phyloP scores from a whole-genome alignment of 2,888 invertebrate genomes.

The Marasmarcha lunaedactyla region DNA sequence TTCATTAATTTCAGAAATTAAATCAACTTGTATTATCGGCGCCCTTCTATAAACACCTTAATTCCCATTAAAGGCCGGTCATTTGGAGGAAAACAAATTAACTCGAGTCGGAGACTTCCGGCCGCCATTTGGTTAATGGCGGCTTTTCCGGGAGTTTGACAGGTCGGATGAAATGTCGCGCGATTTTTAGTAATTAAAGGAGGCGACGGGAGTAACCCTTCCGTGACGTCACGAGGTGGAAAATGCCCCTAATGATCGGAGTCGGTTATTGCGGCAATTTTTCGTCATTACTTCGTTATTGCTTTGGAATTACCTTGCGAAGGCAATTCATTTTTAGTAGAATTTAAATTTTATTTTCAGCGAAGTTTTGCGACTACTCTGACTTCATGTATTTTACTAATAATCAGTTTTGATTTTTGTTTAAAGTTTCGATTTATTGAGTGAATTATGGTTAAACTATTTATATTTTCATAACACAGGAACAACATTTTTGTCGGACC shows the following conservation, averaged over 20 bases:
- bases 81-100: constrained; percentile 60
- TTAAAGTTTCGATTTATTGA: too few relatives aligned
- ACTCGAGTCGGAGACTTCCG: constrained; percentile 37
- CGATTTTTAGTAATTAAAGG: constrained; percentile 64
- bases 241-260: too few relatives aligned
- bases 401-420: too few relatives aligned
- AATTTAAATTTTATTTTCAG: neutral
- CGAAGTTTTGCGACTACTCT: too few relatives aligned
- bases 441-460: too few relatives aligned
- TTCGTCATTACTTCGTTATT: neutral
- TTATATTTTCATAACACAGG: too few relatives aligned
- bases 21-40: constrained; percentile 45
- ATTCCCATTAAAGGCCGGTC: constrained; percentile 53
- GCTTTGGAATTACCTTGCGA: neutral
- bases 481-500: too few relatives aligned
- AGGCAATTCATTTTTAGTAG: constrained; percentile 1
- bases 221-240: constrained; percentile 9
- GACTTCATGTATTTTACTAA: too few relatives aligned
- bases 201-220: constrained; percentile 23
- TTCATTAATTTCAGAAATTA: constrained; percentile 45
- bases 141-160: constrained; percentile 50
- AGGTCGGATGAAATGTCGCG: constrained; percentile 60
- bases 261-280: neutral
- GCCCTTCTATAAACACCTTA: constrained; percentile 56
- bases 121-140: constrained; percentile 46